Percentiles rank a stretch among this genome's conserved stretches.
Evolutionary conservation across 2,888 invertebrate species (phyloP).

Genomic region (Trachelus iudaicus): DNA sequence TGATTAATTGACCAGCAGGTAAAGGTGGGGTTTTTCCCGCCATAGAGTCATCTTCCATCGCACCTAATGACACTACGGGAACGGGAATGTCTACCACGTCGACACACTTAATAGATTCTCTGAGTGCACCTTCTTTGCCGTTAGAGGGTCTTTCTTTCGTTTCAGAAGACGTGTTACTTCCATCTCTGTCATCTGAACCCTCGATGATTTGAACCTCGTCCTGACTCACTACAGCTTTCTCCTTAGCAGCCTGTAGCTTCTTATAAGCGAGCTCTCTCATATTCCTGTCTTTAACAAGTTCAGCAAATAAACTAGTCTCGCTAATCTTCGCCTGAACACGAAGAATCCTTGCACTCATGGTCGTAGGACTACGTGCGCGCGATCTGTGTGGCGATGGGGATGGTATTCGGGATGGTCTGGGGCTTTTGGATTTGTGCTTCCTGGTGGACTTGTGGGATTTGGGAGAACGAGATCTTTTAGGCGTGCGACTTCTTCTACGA

Average conservation of each 20-base stretch:
- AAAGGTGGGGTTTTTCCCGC: conserved; percentile 53
- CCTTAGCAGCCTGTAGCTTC: conserved; percentile 77
- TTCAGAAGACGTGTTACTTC: conserved; percentile 45
- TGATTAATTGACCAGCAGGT: conserved; percentile 25
- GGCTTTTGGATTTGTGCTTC: conserved; percentile 69
- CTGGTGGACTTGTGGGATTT: conserved; percentile 61
- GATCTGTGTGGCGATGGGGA: conserved; percentile 60
- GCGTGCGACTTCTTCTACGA: conserved; percentile 62
- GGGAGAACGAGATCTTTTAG: conserved; percentile 66
- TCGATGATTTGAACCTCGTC: conserved; percentile 64
- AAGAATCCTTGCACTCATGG: conserved; percentile 55
- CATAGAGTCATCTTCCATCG: conserved; percentile 8
- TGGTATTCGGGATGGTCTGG: conserved; percentile 58
- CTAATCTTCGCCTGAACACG: conserved; percentile 79
- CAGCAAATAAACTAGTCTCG: conserved; percentile 90
- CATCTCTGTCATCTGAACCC: conserved; percentile 58
- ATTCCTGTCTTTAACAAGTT: conserved; percentile 86
- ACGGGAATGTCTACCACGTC: conserved; percentile 80
- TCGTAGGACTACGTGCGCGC: conserved; percentile 55
- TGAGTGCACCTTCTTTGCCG: conserved; percentile 26
- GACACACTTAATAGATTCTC: conserved; percentile 56
- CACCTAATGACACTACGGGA: conserved; percentile 61
- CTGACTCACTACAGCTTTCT: conserved; percentile 65
- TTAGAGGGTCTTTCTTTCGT: conserved; percentile 34
- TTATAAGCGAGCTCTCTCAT: conserved; percentile 81